phyloP scores from a whole-genome alignment of 2,113 vertebrate species.

The Upupa epops region DNA sequence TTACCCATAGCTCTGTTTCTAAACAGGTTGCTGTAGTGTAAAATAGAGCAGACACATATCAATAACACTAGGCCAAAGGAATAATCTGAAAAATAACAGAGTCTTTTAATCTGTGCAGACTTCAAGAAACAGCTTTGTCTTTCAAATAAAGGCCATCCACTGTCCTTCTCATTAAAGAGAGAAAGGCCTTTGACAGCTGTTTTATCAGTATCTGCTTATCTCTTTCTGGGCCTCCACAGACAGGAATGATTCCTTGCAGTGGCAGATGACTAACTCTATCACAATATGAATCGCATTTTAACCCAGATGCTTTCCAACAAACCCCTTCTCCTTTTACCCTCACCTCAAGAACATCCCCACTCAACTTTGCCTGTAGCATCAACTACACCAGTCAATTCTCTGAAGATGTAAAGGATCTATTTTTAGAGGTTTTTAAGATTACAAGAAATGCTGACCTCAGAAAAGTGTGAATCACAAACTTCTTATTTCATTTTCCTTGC shows the following conservation, averaged over 20 bases:
- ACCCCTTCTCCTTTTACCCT: not conserved
- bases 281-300: not conserved
- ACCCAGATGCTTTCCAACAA: not conserved
- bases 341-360: not conserved
- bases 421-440: conserved; percentile 20
- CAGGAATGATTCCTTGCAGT: not conserved
- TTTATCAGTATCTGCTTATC: not conserved
- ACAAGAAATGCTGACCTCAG: conserved; percentile 29
- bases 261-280: not conserved
- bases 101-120: not conserved
- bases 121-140: not conserved
- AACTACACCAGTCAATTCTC: not conserved
- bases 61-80: not conserved
- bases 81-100: not conserved
- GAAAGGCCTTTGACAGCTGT: not conserved
- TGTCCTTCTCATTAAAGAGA: not conserved
- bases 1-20: not conserved
- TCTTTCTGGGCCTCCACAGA: not conserved
- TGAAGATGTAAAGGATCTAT: not conserved
- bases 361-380: not conserved
- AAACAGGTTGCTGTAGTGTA: not conserved
- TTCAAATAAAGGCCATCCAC: not conserved
- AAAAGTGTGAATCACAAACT: conserved; percentile 1
- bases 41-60: not conserved
- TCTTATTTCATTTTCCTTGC: not conserved